Evolutionary conservation across 2,797 vertebrate genomes (phyloP).

Genomic region (Malacoctenus gilli): DNA sequence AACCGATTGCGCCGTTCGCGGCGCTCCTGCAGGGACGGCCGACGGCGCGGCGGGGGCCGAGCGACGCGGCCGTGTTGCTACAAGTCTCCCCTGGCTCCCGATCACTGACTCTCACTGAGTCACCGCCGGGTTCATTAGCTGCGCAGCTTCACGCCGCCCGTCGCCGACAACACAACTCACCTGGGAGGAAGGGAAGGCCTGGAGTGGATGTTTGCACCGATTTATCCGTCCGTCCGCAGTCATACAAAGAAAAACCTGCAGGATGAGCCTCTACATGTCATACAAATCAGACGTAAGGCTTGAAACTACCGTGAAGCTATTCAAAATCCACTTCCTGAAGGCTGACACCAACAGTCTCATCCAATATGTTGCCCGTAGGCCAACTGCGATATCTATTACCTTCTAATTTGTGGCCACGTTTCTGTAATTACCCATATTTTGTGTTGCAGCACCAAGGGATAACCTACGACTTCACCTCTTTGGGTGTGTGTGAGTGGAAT

Average conservation of each 20-base stretch:
- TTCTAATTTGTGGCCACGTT: conserved; percentile 8
- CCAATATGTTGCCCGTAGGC: neutral
- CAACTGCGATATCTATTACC: conserved; percentile 1
- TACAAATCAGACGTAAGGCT: neutral
- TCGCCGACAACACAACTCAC: conserved; percentile 12
- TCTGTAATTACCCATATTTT: conserved; percentile 11
- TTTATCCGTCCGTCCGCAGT: conserved; percentile 5
- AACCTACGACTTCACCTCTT: no score
- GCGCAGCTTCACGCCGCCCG: neutral
- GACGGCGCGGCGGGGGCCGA: conserved; percentile 48
- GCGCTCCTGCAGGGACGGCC: conserved; percentile 41
- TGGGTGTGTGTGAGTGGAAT: no score
- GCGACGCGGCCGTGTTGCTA: conserved; percentile 37
- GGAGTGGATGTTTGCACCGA: neutral
- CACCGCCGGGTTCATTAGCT: conserved; percentile 12
- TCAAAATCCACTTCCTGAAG: conserved; percentile 10
- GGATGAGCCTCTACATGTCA: conserved; percentile 19
- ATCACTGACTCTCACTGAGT: conserved; percentile 17
- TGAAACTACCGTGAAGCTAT: conserved; percentile 7
- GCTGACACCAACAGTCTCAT: neutral
- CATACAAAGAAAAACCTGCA: no score
- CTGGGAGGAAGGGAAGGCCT: conserved; percentile 1
- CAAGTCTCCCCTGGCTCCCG: conserved; percentile 37
- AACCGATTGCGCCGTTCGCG: conserved; percentile 39
- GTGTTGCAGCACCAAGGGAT: no score